Evolutionary conservation across 2,113 vertebrate genomes (phyloP), one percentile per base, ranked within the genome.

Genomic region (Grammomys surdaster): DNA sequence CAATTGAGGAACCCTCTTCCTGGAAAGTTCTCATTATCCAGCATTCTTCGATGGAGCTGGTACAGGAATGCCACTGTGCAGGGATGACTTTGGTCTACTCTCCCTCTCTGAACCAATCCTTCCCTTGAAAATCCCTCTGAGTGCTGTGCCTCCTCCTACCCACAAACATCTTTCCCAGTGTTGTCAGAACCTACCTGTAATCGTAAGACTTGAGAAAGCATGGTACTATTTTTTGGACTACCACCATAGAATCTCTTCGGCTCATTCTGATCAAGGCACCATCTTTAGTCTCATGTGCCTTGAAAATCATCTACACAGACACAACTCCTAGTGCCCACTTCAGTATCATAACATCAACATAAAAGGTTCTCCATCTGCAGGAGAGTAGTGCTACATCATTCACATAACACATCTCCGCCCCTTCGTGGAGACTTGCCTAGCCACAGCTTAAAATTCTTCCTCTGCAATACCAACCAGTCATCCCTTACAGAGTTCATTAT

Each of bases 391-490:
- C 0, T 16, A 40, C 31, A 85, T 26, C 31, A 54, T 48, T 93
- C 69, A 87, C 8, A 54, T 70, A 81, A 40, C 60, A 46, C 0
- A 86, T 36, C 77, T 19, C 14, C 48, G 14, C 1, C 20, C 24
- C 33, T 89, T 69, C 63, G 4, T 2, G 70, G 17, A 92, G 17
- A 82, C 20, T 20, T 91, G 67, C 56, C 58, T 84, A 48, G 87
- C 19, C 46, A 60, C 2, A 67, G 16, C 12, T 72, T 89, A 73
- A 78, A 84, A 89, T 19, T 63, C 91, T 94, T 11, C 73, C 22
- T 80, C 51, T 91, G 51, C 91, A 91, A 91, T n/a, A 67, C 77
- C 82, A 93, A 72, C 16, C 2, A 84, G 48, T 46, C 87, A 90
- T 63, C 58, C 40, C 11, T 43, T 72, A 40, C 0, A 78, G 20